Percentiles rank a stretch among this genome's conserved stretches.
Evolutionary conservation across 1,140 invertebrate genomes (phyloP).

Genomic region (Caerostris darwini): DNA sequence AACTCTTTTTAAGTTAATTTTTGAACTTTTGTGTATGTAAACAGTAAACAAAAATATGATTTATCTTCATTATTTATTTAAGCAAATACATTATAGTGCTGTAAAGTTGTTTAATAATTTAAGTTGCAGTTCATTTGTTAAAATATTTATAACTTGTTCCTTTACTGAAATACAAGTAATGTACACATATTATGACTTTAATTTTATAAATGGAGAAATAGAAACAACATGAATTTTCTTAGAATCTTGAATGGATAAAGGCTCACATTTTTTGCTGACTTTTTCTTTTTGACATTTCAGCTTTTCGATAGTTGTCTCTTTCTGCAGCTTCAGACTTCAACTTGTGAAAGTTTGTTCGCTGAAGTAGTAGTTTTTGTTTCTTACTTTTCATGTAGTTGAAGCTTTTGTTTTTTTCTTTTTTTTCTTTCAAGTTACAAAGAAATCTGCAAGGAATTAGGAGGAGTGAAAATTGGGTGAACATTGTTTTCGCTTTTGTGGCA

Average conservation of each 20-base stretch:
- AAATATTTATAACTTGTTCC: too few relatives aligned
- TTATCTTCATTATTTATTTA: too few relatives aligned
- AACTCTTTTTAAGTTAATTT: too few relatives aligned
- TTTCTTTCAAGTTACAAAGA: too few relatives aligned
- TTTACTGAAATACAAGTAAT: too few relatives aligned
- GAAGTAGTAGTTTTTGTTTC: neutral
- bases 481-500: neutral
- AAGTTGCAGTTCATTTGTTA: too few relatives aligned
- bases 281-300: neutral
- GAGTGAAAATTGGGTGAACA: neutral
- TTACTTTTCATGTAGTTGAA: neutral
- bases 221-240: neutral
- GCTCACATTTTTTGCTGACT: neutral
- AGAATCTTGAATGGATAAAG: neutral
- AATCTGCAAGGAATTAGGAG: neutral
- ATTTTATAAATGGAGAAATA: constrained; percentile 8
- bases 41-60: too few relatives aligned
- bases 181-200: too few relatives aligned
- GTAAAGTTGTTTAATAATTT: too few relatives aligned
- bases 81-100: too few relatives aligned
- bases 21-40: too few relatives aligned
- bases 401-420: neutral
- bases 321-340: neutral
- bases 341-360: constrained; percentile 10
- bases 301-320: constrained; percentile 35